Evolutionary conservation across 2,113 vertebrate species (phyloP).

Genomic region (Progne subis): DNA sequence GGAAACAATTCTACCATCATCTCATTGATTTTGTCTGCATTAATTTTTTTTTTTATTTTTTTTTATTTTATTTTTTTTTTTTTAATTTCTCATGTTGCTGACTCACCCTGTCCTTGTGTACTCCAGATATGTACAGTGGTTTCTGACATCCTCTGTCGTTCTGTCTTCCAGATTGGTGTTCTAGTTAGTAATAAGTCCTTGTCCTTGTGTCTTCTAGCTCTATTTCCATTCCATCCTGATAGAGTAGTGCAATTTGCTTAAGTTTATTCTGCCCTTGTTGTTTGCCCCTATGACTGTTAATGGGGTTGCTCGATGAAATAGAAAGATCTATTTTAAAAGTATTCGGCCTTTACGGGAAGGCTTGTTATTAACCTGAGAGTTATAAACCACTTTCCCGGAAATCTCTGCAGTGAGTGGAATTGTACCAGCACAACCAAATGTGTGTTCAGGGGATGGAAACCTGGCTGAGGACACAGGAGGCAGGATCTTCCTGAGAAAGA

Average conservation of each 20-base stretch:
- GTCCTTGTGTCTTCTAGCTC: background rate
- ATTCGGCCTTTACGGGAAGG: background rate
- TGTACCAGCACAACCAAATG: background rate
- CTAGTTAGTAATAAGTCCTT: background rate
- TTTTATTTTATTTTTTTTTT: too few relatives aligned
- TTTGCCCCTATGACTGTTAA: background rate
- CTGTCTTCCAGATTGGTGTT: background rate
- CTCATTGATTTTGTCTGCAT: background rate
- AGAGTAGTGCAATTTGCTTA: background rate
- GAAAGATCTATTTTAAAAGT: background rate
- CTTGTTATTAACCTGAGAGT: background rate
- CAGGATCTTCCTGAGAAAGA: background rate
- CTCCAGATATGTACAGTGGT: background rate
- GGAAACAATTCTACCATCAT: background rate
- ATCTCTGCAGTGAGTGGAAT: background rate
- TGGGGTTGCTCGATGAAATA: background rate
- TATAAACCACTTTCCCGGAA: background rate
- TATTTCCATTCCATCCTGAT: background rate
- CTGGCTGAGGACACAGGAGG: background rate
- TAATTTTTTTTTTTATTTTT: background rate
- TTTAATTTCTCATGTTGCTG: background rate
- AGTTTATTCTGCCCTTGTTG: background rate
- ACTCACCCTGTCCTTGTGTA: background rate
- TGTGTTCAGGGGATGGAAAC: rapidly evolving
- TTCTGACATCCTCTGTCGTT: background rate